Evolutionary conservation across 2,113 vertebrate genomes (phyloP).

Genomic region (Mohoua ochrocephala): DNA sequence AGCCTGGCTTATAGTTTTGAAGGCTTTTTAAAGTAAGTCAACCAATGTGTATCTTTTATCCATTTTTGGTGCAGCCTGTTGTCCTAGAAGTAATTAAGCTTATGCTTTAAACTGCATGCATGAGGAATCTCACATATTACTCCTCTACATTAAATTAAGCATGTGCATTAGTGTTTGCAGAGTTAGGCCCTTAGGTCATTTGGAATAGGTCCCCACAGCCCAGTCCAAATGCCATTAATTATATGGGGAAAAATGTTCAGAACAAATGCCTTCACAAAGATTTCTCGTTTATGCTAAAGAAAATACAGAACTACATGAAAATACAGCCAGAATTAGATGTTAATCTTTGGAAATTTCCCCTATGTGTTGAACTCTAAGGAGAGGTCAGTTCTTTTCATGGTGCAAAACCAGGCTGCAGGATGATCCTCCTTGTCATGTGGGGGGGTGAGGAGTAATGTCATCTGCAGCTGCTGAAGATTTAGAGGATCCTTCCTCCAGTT

Average conservation of each 20-base stretch:
- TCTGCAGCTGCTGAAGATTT: background rate
- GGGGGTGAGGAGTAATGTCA: background rate
- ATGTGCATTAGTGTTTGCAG: background rate
- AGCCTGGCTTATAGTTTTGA: background rate
- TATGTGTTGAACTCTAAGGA: background rate
- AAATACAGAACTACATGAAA: background rate
- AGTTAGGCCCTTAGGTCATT: background rate
- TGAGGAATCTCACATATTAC: background rate
- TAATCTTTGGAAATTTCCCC: background rate
- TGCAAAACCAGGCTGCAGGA: background rate
- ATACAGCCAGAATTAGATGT: background rate
- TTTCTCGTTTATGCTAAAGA: background rate
- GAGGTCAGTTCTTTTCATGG: background rate
- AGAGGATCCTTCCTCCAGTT: background rate
- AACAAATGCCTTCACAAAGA: background rate
- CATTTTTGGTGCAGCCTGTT: background rate
- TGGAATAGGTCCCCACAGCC: background rate
- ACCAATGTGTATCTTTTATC: background rate
- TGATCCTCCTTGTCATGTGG: background rate
- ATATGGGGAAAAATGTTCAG: background rate
- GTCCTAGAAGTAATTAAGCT: background rate
- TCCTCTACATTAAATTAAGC: background rate
- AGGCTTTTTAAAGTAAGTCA: background rate
- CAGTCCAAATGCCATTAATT: background rate
- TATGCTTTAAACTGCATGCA: background rate